Evolutionary conservation across 2,797 vertebrate genomes (phyloP).

Genomic region (Coendou prehensilis): DNA sequence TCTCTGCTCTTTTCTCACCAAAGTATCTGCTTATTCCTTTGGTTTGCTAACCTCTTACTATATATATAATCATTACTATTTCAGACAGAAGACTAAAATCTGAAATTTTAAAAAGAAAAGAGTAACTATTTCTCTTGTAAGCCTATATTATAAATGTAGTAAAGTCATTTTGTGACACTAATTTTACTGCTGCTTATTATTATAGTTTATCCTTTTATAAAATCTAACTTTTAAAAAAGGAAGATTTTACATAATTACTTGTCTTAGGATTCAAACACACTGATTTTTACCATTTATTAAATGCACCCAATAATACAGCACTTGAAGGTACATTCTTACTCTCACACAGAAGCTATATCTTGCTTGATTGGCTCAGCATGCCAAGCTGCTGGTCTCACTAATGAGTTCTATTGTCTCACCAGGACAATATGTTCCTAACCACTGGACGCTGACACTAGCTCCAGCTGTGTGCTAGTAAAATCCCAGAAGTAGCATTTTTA

Average conservation of each 20-base stretch:
- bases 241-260: conserved; percentile 42
- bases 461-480: conserved; percentile 85
- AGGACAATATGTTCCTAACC: conserved; percentile 88
- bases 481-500: conserved; percentile 83
- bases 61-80: conserved; percentile 23
- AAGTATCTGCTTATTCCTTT: conserved; percentile 22
- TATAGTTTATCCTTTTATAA: conserved; percentile 54
- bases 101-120: conserved; percentile 46
- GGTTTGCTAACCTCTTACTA: conserved; percentile 47
- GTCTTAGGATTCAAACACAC: conserved; percentile 26
- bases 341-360: conserved; percentile 54
- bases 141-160: conserved; percentile 19
- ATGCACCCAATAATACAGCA: neutral
- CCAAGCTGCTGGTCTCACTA: conserved; percentile 87
- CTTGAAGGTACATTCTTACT: conserved; percentile 45
- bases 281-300: neutral
- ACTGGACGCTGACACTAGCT: conserved; percentile 70
- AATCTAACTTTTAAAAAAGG: conserved; percentile 29
- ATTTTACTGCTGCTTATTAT: conserved; percentile 54
- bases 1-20: neutral
- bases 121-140: conserved; percentile 40
- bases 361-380: conserved; percentile 74
- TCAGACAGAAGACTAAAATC: conserved; percentile 55
- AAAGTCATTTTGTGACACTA: conserved; percentile 28
- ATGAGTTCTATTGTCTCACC: conserved; percentile 88